Evolutionary conservation across 2,888 invertebrate species (phyloP), one percentile per base, ranked within the genome.

Genomic region (Spilosoma lubricipeda): DNA sequence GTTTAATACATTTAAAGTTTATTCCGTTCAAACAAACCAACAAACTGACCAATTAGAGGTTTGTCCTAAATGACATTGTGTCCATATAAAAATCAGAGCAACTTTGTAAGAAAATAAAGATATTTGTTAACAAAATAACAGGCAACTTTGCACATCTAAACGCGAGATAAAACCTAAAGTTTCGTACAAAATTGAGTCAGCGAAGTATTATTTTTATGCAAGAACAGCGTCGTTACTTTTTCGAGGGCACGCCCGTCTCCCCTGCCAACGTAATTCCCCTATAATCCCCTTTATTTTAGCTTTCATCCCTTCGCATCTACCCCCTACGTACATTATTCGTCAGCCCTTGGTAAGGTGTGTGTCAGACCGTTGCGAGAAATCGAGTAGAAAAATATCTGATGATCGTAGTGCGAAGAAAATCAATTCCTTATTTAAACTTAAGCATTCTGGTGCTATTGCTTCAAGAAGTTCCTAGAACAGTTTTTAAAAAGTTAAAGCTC

Each of bases 211-310:
- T 91, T 92, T 91, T 90, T 90, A 90, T 91, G 90, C 90, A 90
- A 90, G 89, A 86, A 83, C 79, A 82, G 80, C 83, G 86, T 87
- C 86, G 87, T 80, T 82, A 77, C 72, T 75, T 76, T 70, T 81
- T 75, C 63, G 78, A 78, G 78, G 87, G 80, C 84, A 81, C 80
- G 88, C 88, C 33, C 90, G 85, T 91, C 83, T 88, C 90, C 79
- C 85, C 90, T 91, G 87, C 91, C 87, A 89, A 94, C 94, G 90
- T 90, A 90, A 93, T 93, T 91, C 90, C 90, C 89, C 88, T 87
- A 86, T 92, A 93, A 93, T 93, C 93, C 93, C 94, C 91, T 93
- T 93, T 92, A 93, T 93, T 94, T 92, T 91, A 91, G 89, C 90
- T 88, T 88, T 88, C 89, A 88, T 90, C 91, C 94, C 92, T 91